phyloP scores from a whole-genome alignment of 1,140 invertebrate species.

The Tetraneura akinire region DNA sequence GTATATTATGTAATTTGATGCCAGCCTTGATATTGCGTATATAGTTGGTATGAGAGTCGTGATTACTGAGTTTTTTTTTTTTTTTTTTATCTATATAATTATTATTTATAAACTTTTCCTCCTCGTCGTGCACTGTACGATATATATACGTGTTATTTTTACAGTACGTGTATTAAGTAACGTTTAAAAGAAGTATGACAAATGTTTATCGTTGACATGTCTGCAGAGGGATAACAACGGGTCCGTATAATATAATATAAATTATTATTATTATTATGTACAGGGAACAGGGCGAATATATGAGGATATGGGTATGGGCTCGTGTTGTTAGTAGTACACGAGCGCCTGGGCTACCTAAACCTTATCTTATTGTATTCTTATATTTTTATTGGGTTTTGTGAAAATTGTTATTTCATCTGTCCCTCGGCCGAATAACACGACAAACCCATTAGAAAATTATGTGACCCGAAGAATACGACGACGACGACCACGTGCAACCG shows the following conservation, averaged over 20 bases:
- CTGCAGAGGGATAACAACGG: not conserved
- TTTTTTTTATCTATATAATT: no score
- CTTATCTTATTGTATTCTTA: slow-evolving; percentile 33
- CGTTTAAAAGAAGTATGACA: not conserved
- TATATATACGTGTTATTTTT: no score
- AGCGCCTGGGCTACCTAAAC: slow-evolving; percentile 33
- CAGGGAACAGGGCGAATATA: not conserved
- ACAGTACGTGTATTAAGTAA: not conserved
- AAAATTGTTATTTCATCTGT: slow-evolving; percentile 51
- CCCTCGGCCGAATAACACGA: slow-evolving; percentile 38
- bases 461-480: slow-evolving; percentile 34
- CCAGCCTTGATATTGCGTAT: no score
- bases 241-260: slow-evolving; percentile 6
- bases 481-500: slow-evolving; percentile 47
- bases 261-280: no score
- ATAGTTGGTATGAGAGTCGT: no score
- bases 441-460: slow-evolving; percentile 51
- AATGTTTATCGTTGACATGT: slow-evolving; percentile 24
- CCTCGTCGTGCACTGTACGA: no score
- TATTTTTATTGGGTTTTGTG: slow-evolving; percentile 50
- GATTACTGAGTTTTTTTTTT: no score
- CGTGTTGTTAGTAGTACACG: slow-evolving; percentile 32
- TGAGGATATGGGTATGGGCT: not conserved
- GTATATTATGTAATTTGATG: not conserved
- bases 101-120: no score